These are phyloP conservation scores for Drosophila punjabiensis DNA, from an alignment of 1,140 invertebrate genomes.

Conservation along the genomic window DNA sequence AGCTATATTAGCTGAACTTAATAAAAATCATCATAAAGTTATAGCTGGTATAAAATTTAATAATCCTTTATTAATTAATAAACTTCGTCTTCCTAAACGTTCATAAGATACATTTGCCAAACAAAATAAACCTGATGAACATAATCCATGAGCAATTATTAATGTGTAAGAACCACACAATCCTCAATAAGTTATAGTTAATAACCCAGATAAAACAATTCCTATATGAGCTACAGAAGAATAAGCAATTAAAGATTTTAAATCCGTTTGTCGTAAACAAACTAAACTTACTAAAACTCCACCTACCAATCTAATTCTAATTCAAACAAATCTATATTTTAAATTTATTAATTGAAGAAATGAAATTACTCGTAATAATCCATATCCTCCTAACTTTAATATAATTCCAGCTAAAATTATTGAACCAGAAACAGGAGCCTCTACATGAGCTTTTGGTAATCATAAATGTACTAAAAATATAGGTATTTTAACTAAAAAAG, in stretches of 20 bases:
- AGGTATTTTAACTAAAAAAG: slow-evolving; percentile 90
- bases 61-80: slow-evolving; percentile 85
- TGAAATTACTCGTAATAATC: slow-evolving; percentile 87
- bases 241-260: slow-evolving; percentile 62
- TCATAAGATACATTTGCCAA: slow-evolving; percentile 89
- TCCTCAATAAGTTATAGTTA: slow-evolving; percentile 86
- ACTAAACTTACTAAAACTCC: slow-evolving; percentile 87
- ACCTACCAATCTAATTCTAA: slow-evolving; percentile 87
- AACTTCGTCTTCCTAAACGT: slow-evolving; percentile 81
- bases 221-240: slow-evolving; percentile 60
- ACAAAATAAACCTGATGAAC: slow-evolving; percentile 90
- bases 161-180: slow-evolving; percentile 86
- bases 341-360: slow-evolving; percentile 85
- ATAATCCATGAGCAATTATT: slow-evolving; percentile 89
- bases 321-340: slow-evolving; percentile 84
- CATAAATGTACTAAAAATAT: slow-evolving; percentile 90
- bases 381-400: slow-evolving; percentile 90
- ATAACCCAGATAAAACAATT: slow-evolving; percentile 84
- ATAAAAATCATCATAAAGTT: slow-evolving; percentile 88
- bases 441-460: slow-evolving; percentile 90
- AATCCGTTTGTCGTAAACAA: slow-evolving; percentile 87
- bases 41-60: slow-evolving; percentile 85
- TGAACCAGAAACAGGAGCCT: slow-evolving; percentile 89
- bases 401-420: no score
- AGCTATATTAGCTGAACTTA: slow-evolving; percentile 86